A percentile compares a stretch with the other conserved stretches of the same genome.
phyloP scores from a whole-genome alignment of 2,113 vertebrate genomes.

The Brachirus orientalis region DNA sequence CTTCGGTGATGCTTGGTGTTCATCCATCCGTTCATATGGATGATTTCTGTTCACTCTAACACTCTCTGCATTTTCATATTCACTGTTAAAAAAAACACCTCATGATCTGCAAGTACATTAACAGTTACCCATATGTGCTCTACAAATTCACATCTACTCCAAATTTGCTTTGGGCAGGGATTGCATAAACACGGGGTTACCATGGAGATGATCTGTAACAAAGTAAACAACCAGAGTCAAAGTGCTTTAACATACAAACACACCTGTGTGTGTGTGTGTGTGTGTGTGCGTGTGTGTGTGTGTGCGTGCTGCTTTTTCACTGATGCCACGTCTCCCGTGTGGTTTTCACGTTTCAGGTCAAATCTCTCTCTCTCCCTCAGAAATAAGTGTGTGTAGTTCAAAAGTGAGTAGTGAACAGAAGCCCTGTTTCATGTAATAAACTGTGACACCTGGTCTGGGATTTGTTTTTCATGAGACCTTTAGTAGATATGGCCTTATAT shows the following conservation, averaged over 20 bases:
- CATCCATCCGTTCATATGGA: no score
- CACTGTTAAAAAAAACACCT: not conserved
- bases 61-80: not conserved
- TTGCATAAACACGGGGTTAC: constrained; percentile 54
- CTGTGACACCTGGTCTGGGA: constrained; percentile 4
- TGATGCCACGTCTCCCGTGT: no score
- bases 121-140: constrained; percentile 10
- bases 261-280: no score
- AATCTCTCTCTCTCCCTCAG: no score
- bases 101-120: constrained; percentile 24
- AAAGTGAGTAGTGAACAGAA: no score
- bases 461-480: not conserved
- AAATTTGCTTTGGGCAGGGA: constrained; percentile 11
- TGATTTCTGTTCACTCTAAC: no score
- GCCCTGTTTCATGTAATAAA: no score
- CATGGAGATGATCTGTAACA: constrained; percentile 41
- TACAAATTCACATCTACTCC: constrained; percentile 1
- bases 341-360: no score
- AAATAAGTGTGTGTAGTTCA: not conserved
- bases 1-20: no score
- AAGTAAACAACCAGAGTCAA: constrained; percentile 17
- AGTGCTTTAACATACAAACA: constrained; percentile 5
- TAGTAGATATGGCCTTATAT: not conserved
- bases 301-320: no score
- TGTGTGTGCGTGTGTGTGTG: no score